phyloP scores from a whole-genome alignment of 2,888 invertebrate species.

The Drosophila colorata region DNA sequence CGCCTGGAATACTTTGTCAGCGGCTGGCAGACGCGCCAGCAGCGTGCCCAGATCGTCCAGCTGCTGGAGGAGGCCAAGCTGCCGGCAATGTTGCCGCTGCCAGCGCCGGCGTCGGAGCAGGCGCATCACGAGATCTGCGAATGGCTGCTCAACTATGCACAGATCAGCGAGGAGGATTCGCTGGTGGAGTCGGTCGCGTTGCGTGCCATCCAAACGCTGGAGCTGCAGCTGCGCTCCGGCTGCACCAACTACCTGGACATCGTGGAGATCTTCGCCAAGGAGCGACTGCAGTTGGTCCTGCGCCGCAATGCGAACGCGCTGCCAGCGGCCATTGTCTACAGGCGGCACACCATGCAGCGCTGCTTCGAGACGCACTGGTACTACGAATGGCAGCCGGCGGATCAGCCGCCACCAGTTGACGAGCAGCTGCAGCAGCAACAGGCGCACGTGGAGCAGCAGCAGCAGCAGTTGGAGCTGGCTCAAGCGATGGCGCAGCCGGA shows the following conservation, averaged over 20 bases:
- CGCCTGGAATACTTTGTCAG: slow-evolving; percentile 88
- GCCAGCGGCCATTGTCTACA: slow-evolving; percentile 77
- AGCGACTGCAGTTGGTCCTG: slow-evolving; percentile 56
- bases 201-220: slow-evolving; percentile 71
- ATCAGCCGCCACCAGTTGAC: background rate
- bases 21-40: slow-evolving; percentile 86
- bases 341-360: slow-evolving; percentile 19
- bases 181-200: slow-evolving; percentile 66
- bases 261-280: slow-evolving; percentile 72
- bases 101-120: slow-evolving; percentile 22
- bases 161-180: slow-evolving; percentile 60
- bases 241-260: slow-evolving; percentile 74
- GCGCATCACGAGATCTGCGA: slow-evolving; percentile 35
- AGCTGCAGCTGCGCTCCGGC: slow-evolving; percentile 38
- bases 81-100: slow-evolving; percentile 49
- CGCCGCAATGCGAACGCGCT: slow-evolving; percentile 15
- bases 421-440: background rate
- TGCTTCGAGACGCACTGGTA: slow-evolving; percentile 50
- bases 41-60: slow-evolving; percentile 86
- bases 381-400: slow-evolving; percentile 45
- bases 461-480: slow-evolving; percentile 11
- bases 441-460: background rate
- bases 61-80: slow-evolving; percentile 87
- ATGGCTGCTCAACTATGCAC: slow-evolving; percentile 74
- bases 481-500: background rate